These are phyloP conservation scores for Sycophaga agraensis DNA, from an alignment of 1,140 invertebrate species.

Conservation along the genomic window DNA sequence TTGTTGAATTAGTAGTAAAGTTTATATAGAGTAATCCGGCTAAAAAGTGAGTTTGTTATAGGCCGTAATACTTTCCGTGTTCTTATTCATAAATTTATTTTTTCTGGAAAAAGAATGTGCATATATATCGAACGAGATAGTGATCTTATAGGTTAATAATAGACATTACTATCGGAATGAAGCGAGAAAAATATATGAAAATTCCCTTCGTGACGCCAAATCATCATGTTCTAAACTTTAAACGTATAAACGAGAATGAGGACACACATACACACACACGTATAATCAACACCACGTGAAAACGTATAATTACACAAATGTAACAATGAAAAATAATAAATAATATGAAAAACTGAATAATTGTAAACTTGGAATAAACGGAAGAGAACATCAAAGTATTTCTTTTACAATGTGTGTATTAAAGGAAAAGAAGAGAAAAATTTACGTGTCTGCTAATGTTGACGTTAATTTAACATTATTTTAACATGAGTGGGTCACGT, in stretches of 20 bases:
- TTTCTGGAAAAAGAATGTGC: too few relatives aligned
- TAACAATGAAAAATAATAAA: slow-evolving; percentile 17
- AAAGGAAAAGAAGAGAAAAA: slow-evolving; percentile 22
- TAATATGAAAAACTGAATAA: slow-evolving; percentile 20
- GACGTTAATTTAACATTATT: too few relatives aligned
- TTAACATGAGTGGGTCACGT: too few relatives aligned
- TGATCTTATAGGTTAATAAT: too few relatives aligned
- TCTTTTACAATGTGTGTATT: slow-evolving; percentile 3
- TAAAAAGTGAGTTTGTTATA: neutral
- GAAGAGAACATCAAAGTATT: slow-evolving; percentile 12
- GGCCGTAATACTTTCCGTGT: too few relatives aligned
- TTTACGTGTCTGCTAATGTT: neutral
- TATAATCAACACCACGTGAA: neutral
- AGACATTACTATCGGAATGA: too few relatives aligned
- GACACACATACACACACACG: slow-evolving; percentile 10
- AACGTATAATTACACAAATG: slow-evolving; percentile 10
- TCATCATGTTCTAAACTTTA: slow-evolving; percentile 25
- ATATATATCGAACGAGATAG: too few relatives aligned
- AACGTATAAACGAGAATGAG: slow-evolving; percentile 33
- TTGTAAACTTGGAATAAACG: slow-evolving; percentile 38
- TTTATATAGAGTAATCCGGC: slow-evolving; percentile 2
- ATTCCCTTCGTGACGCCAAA: neutral
- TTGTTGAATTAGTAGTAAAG: neutral
- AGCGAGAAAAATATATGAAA: slow-evolving; percentile 5
- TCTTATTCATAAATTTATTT: too few relatives aligned